Conservation (phyloP, 2,113 vertebrate species). For the Antigone vipio region DNA sequence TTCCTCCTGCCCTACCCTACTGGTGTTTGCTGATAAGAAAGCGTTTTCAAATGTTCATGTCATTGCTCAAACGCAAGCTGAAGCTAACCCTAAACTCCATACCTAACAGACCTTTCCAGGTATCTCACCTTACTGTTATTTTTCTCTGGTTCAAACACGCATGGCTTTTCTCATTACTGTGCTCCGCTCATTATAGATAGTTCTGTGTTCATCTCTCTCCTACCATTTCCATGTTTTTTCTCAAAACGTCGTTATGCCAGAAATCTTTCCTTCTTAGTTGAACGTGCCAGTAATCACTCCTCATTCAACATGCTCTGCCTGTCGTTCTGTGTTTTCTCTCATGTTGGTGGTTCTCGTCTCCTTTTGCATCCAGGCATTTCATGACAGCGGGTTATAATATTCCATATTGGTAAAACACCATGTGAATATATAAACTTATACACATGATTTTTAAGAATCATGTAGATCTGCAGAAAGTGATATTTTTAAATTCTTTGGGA, state of each 20-base stretch:
- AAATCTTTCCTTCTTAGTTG: not conserved
- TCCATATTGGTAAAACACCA: constrained; percentile 51
- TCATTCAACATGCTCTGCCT: constrained; percentile 45
- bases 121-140: not conserved
- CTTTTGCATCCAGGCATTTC: not conserved
- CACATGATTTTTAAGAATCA: not conserved
- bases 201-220: not conserved
- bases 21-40: not conserved
- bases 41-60: not conserved
- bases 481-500: constrained; percentile 4
- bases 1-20: not conserved
- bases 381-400: constrained; percentile 33
- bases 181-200: not conserved
- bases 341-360: not conserved
- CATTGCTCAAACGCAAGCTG: not conserved
- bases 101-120: not conserved
- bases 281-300: constrained; percentile 31
- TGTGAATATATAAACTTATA: constrained; percentile 10
- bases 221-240: not conserved
- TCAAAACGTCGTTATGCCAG: not conserved
- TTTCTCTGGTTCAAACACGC: not conserved
- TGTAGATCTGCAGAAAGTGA: not conserved
- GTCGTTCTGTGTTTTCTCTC: constrained; percentile 37
- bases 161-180: not conserved
- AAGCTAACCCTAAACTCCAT: not conserved